Evolutionary conservation across 2,113 vertebrate genomes (phyloP).

Genomic region (Rhadina sibilatrix): DNA sequence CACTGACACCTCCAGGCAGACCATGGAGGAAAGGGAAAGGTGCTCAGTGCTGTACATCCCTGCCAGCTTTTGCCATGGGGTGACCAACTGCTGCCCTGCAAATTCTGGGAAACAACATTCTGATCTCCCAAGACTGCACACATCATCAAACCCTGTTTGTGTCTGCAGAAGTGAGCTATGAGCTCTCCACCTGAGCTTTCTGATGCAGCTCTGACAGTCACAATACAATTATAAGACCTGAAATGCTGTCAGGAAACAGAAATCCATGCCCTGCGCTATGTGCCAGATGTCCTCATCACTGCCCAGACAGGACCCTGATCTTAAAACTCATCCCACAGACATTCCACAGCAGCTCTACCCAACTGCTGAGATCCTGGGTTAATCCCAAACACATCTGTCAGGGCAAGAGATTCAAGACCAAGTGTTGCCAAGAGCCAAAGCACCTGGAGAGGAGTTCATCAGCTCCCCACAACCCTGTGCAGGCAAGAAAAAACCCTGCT

Average conservation of each 20-base stretch:
- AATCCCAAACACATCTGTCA: background rate
- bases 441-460: background rate
- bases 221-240: background rate
- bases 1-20: background rate
- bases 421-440: background rate
- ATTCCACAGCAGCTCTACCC: background rate
- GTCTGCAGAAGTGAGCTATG: background rate
- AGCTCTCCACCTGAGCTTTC: background rate
- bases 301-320: background rate
- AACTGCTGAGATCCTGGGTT: background rate
- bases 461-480: background rate
- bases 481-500: background rate
- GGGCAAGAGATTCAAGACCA: background rate
- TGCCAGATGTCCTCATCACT: background rate
- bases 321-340: background rate
- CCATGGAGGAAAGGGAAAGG: background rate
- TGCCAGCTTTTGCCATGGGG: background rate
- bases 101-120: rapidly evolving
- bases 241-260: background rate
- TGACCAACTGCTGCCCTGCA: background rate
- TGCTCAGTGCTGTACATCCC: rapidly evolving
- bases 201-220: background rate
- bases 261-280: background rate
- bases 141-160: background rate
- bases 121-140: background rate